Conservation (phyloP, 2,113 vertebrate species). For the Corythornis madagascariensis region DNA sequence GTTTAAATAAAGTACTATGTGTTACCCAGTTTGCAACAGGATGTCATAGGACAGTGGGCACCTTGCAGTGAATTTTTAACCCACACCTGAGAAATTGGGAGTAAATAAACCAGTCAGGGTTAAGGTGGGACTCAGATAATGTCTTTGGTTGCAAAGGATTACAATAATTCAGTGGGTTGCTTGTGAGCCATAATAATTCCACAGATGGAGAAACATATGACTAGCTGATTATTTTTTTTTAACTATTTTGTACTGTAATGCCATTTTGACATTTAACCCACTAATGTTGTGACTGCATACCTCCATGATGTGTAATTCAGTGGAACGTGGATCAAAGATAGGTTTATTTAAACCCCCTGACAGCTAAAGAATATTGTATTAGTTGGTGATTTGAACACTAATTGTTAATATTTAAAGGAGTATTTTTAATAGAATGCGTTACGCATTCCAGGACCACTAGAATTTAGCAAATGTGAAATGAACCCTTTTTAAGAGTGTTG, state of each 20-base stretch:
- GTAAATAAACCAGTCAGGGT: constrained; percentile 73
- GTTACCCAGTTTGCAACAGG: constrained; percentile 76
- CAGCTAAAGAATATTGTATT: constrained; percentile 72
- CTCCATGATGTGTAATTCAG: constrained; percentile 68
- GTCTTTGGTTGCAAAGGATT: constrained; percentile 57
- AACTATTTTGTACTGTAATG: constrained; percentile 68
- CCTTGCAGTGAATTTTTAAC: constrained; percentile 74
- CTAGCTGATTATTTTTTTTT: constrained; percentile 57
- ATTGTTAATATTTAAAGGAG: constrained; percentile 79
- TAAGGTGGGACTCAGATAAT: constrained; percentile 64
- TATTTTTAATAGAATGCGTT: constrained; percentile 76
- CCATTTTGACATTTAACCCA: constrained; percentile 73
- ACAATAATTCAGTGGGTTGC: constrained; percentile 64
- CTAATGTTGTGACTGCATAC: constrained; percentile 69
- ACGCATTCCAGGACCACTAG: constrained; percentile 83
- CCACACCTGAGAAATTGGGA: constrained; percentile 68
- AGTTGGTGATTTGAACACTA: constrained; percentile 78
- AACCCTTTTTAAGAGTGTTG: constrained; percentile 81
- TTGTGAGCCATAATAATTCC: constrained; percentile 70
- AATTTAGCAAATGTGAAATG: constrained; percentile 83
- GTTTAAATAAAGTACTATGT: constrained; percentile 78
- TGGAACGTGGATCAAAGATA: constrained; percentile 73
- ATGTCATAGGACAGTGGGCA: constrained; percentile 71
- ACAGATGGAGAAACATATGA: constrained; percentile 68
- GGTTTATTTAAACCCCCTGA: constrained; percentile 71